Conservation (phyloP, 1,140 invertebrate species). For the Anoplolepis gracilipes region DNA sequence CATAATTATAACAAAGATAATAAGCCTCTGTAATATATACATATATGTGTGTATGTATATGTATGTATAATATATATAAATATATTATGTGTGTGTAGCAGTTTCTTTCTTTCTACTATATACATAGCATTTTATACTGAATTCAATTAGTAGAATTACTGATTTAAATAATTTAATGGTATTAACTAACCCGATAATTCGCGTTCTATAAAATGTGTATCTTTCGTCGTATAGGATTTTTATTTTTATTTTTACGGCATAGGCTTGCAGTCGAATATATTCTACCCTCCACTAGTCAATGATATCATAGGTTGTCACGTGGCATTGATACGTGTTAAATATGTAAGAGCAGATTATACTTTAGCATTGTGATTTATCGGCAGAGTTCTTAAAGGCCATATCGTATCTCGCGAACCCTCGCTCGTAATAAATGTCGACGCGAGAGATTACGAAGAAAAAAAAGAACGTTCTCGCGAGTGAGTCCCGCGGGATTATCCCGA, state of each 20-base stretch:
- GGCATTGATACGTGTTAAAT: background rate
- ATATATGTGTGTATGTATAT: no score
- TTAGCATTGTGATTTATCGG: constrained; percentile 40
- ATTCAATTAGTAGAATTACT: background rate
- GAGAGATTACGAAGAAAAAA: constrained; percentile 51
- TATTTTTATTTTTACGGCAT: background rate
- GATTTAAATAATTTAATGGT: background rate
- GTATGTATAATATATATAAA: background rate
- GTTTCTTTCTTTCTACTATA: no score
- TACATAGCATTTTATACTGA: background rate
- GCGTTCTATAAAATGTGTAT: background rate
- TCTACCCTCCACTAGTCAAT: background rate
- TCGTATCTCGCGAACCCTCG: constrained; percentile 58
- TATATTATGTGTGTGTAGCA: background rate
- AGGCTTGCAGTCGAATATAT: background rate
- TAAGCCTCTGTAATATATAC: no score
- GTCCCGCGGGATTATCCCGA: constrained; percentile 56
- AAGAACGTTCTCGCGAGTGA: constrained; percentile 19
- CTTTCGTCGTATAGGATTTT: background rate
- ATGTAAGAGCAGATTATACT: constrained; percentile 5
- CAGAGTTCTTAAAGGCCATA: constrained; percentile 58
- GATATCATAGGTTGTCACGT: constrained; percentile 38
- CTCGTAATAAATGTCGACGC: constrained; percentile 68
- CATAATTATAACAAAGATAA: background rate
- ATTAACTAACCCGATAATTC: background rate